Conservation (phyloP, 2,797 vertebrate species). For the Halcyon chelicuti region DNA sequence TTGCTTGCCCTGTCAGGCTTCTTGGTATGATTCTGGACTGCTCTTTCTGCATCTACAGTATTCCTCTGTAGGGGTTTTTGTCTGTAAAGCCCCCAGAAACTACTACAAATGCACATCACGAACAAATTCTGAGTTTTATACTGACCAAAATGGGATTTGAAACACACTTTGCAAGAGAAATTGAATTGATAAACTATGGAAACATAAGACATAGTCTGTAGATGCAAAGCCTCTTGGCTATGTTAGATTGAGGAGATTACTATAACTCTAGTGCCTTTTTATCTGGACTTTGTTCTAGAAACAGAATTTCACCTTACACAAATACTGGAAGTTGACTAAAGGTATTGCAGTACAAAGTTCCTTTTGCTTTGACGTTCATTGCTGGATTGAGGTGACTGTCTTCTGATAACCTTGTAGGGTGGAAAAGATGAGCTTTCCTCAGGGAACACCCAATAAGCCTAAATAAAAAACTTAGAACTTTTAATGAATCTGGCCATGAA, state of each 20-base stretch:
- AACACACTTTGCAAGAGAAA: not conserved
- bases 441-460: not conserved
- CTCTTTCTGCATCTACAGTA: not conserved
- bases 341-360: constrained; percentile 61
- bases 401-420: not conserved
- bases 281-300: constrained; percentile 54
- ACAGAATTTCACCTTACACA: constrained; percentile 50
- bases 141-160: not conserved
- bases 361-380: constrained; percentile 25
- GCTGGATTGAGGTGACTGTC: not conserved
- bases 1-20: not conserved
- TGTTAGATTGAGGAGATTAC: not conserved
- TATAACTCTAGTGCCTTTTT: not conserved
- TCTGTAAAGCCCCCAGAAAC: not conserved
- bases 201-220: not conserved
- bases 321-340: constrained; percentile 47
- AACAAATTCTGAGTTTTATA: not conserved
- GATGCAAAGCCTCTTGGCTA: not conserved
- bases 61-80: not conserved
- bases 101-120: not conserved
- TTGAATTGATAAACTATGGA: not conserved
- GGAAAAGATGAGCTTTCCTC: not conserved
- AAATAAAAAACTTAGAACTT: not conserved
- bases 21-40: not conserved
- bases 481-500: not conserved